A percentile compares a stretch with the other conserved stretches of the same genome.
phyloP scores from a whole-genome alignment of 2,888 invertebrate species.

The Lycophotia porphyrea region DNA sequence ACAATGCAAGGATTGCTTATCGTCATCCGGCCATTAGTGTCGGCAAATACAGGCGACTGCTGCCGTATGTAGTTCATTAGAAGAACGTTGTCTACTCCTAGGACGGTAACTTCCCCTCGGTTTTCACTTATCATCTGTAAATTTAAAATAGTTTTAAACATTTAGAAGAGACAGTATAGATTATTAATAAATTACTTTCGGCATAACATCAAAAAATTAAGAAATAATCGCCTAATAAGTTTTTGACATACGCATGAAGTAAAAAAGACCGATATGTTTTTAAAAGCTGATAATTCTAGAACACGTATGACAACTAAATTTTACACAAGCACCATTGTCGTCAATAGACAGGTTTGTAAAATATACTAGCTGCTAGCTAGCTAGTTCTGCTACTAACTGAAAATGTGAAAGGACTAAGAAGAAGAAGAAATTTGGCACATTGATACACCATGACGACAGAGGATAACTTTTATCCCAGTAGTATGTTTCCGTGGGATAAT shows the following conservation, averaged over 20 bases:
- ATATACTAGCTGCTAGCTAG: too few relatives aligned
- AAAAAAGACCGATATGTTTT: conserved; percentile 18
- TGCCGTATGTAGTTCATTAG: conserved; percentile 79
- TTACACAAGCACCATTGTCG: not conserved
- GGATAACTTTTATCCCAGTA: not conserved
- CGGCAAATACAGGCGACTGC: too few relatives aligned
- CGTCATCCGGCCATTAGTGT: too few relatives aligned
- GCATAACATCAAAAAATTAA: not conserved
- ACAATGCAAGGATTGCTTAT: too few relatives aligned
- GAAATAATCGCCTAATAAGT: not conserved
- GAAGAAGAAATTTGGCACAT: not conserved
- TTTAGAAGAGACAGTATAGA: not conserved
- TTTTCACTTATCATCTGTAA: conserved; percentile 86
- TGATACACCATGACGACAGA: not conserved
- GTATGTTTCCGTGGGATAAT: not conserved
- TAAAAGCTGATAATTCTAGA: conserved; percentile 4
- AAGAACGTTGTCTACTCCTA: conserved; percentile 82
- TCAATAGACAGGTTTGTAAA: not conserved
- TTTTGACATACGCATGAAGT: not conserved
- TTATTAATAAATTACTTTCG: not conserved
- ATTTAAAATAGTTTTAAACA: not conserved
- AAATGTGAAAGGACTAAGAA: not conserved
- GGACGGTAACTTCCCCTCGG: conserved; percentile 78
- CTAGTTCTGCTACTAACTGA: not conserved
- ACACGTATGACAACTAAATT: not conserved